Percentiles rank a stretch among this genome's conserved stretches.
phyloP scores from a whole-genome alignment of 2,797 vertebrate genomes.

The Pampus argenteus region DNA sequence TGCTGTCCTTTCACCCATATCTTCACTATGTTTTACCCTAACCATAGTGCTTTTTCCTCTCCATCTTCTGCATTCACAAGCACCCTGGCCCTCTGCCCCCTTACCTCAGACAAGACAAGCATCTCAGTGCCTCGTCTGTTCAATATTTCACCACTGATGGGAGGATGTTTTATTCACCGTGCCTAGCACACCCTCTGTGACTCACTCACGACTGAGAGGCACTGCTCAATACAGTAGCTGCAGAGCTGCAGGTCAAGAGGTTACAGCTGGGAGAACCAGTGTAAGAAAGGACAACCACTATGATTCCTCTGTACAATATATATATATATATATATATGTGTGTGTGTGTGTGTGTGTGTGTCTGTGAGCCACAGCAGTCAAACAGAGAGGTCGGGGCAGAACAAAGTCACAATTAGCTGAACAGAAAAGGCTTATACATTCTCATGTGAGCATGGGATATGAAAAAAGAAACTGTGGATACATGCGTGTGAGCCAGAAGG shows the following conservation, averaged over 20 bases:
- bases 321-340: too few relatives aligned
- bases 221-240: slow-evolving; percentile 50
- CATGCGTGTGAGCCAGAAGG: neutral
- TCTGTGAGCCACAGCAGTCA: slow-evolving; percentile 21
- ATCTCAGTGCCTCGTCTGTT: slow-evolving; percentile 71
- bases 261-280: slow-evolving; percentile 46
- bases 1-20: slow-evolving; percentile 61
- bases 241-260: slow-evolving; percentile 57
- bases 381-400: slow-evolving; percentile 40
- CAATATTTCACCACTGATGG: slow-evolving; percentile 75
- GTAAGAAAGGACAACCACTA: slow-evolving; percentile 30
- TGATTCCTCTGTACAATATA: slow-evolving; percentile 24
- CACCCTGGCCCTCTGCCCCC: slow-evolving; percentile 43
- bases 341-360: slow-evolving; percentile 25
- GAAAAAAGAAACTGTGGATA: neutral
- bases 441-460: slow-evolving; percentile 6
- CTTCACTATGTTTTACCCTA: slow-evolving; percentile 48
- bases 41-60: slow-evolving; percentile 52
- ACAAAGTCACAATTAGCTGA: slow-evolving; percentile 48
- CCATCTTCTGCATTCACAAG: slow-evolving; percentile 60
- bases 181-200: slow-evolving; percentile 64
- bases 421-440: slow-evolving; percentile 7
- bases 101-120: slow-evolving; percentile 64
- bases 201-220: slow-evolving; percentile 54
- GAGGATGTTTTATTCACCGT: slow-evolving; percentile 76